Percentiles rank a stretch among this genome's conserved stretches.
phyloP scores from a whole-genome alignment of 2,797 vertebrate species.

The Sebastes diploproa region DNA sequence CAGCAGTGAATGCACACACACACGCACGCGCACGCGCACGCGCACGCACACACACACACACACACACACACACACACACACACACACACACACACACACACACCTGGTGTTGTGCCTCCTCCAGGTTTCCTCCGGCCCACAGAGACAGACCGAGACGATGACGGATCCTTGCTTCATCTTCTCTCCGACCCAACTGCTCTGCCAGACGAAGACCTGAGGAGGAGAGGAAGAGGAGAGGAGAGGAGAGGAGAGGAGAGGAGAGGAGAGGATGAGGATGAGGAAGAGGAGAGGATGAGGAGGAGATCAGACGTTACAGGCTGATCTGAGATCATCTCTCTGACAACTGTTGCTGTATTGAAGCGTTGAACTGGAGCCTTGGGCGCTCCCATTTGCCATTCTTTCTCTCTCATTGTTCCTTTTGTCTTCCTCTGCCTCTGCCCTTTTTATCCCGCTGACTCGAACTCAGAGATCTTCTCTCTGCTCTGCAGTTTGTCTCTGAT shows the following conservation, averaged over 20 bases:
- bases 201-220: slow-evolving; percentile 91
- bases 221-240: not conserved
- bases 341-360: slow-evolving; percentile 33
- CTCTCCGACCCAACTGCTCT: slow-evolving; percentile 91
- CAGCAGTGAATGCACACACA: not conserved
- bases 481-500: slow-evolving; percentile 15
- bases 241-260: not conserved
- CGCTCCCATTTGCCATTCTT: slow-evolving; percentile 4
- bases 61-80: too few relatives aligned
- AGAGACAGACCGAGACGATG: slow-evolving; percentile 93
- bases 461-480: slow-evolving; percentile 24
- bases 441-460: slow-evolving; percentile 12
- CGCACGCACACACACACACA: rapidly evolving
- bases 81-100: not conserved
- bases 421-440: not conserved
- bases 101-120: slow-evolving; percentile 91
- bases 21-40: rapidly evolving
- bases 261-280: not conserved
- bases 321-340: slow-evolving; percentile 24
- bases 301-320: slow-evolving; percentile 12
- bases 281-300: not conserved
- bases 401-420: slow-evolving; percentile 5
- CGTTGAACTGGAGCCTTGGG: not conserved
- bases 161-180: slow-evolving; percentile 95
- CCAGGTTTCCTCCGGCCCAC: slow-evolving; percentile 92